These are phyloP conservation scores for Cephus sareptanus DNA, from an alignment of 2,888 invertebrate genomes.

Conservation along the genomic window DNA sequence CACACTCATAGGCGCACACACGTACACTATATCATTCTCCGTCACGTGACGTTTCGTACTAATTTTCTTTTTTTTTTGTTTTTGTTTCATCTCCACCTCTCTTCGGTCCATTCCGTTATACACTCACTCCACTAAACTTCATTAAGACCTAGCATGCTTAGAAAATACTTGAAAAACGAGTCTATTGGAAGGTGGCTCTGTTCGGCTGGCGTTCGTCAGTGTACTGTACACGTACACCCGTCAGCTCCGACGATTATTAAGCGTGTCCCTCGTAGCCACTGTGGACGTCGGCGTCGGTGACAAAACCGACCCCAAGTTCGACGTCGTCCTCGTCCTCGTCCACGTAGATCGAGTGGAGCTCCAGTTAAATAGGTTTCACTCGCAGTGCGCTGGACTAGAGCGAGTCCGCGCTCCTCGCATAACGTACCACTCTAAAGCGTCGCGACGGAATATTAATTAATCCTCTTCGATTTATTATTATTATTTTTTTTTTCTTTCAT, in stretches of 20 bases:
- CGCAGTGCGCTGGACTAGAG: conserved; percentile 48
- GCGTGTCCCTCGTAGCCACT: not conserved
- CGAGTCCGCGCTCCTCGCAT: conserved; percentile 37
- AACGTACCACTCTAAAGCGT: not conserved
- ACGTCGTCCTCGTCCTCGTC: conserved; percentile 14
- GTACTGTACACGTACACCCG: conserved; percentile 30
- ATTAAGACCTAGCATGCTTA: conserved; percentile 60
- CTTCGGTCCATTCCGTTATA: conserved; percentile 28
- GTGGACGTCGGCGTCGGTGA: not conserved
- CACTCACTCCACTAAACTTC: conserved; percentile 48
- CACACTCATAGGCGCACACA: not conserved
- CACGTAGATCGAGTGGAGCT: conserved; percentile 1
- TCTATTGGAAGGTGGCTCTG: conserved; percentile 59
- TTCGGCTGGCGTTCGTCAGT: conserved; percentile 47
- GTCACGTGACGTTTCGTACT: conserved; percentile 14
- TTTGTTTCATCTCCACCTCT: conserved; percentile 5
- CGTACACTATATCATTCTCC: not conserved
- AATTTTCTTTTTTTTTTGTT: conserved; percentile 7
- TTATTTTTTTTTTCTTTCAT: conserved; percentile 2
- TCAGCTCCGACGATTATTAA: not conserved
- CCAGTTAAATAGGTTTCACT: conserved; percentile 16
- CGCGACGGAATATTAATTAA: not conserved
- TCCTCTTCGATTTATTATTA: conserved; percentile 18
- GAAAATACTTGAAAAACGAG: conserved; percentile 63
- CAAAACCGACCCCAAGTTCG: not conserved